Evolutionary conservation across 2,888 invertebrate genomes (phyloP), one percentile per base, ranked within the genome.

Genomic region (Mesorhabditis belari): DNA sequence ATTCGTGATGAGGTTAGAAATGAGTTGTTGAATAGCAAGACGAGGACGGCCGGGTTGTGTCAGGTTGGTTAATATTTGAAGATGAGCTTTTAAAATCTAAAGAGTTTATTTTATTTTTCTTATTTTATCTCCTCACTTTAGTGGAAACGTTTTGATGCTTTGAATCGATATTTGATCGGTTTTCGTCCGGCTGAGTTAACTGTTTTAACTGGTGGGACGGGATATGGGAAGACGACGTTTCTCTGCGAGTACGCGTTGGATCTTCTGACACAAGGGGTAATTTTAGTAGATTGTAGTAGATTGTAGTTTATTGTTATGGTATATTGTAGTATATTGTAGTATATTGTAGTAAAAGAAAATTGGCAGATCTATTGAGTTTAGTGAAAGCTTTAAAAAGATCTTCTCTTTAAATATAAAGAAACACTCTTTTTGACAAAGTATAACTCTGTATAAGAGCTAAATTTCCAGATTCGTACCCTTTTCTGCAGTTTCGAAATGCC

Each of bases 401-500:
- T n/a, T n/a, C n/a, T n/a, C n/a, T n/a, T n/a, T n/a, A n/a, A n/a
- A n/a, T n/a, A n/a, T n/a, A n/a, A n/a, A n/a, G n/a, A n/a, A n/a
- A n/a, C n/a, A n/a, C n/a, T n/a, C n/a, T n/a, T n/a, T n/a, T n/a
- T n/a, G n/a, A n/a, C 21, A 9, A n/a, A 19, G 19, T n/a, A 19
- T n/a, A 19, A 44, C 44, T 56, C 17, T 19, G 29, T 56, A 12
- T 12, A 56, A 23, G 6, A 51, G 49, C 51, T 17, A 24, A 3
- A n/a, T 54, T 57, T 74, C 21, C 55, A 77, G 77, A 68, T 79
- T 5, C 77, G 80, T 17, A 80, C 80, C 0, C 62, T 80, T 49
- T 80, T 80, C 69, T 80, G 80, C 63, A 77, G 75, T 58, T 80
- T 79, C 59, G 80, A 80, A 57, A 80, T 80, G 77, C 71, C 77